Evolutionary conservation across 2,797 vertebrate genomes (phyloP), one percentile per base, ranked within the genome.

Genomic region (Hoplostethus atlanticus): DNA sequence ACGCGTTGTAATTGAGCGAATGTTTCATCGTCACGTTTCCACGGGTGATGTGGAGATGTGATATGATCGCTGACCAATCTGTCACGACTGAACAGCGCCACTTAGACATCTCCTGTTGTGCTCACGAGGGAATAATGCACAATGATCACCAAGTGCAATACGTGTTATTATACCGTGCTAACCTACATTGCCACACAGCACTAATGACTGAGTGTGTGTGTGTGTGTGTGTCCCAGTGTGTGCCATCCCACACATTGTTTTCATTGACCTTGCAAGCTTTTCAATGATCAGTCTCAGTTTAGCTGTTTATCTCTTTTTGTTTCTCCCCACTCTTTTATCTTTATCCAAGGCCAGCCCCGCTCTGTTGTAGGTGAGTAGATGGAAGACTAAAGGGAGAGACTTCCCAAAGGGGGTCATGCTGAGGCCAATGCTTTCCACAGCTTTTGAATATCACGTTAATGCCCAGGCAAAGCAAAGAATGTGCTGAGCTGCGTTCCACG

Each of bases 211-310:
- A 50, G 47, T 44, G 10, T 60, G 25, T 56, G 6, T 2, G 28
- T 28, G 70, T 58, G 72, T 61, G 36, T 70, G 6, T 38, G 25
- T 74, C 78, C 25, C 46, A 52, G 47, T 44, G 10, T 61, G 25
- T 56, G 5, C 55, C 25, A 42, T 77, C 60, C 84, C 77, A 81
- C 83, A 64, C 59, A 55, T 52, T 62, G 38, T 69, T 74, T 69
- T 77, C n/a, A n/a, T 59, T 78, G 80, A 84, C 89, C 84, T 92
- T 90, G 78, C 28, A 44, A 72, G 65, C 58, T 34, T 84, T 66
- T 73, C 50, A 48, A 30, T 67, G 68, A 75, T 85, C 61, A 50
- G 48, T 72, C 75, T 77, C 54, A 65, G 55, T 61, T 28, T 52
- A 15, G 38, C 47, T 60, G 46, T 64, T 70, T 60, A 47, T 64